Evolutionary conservation across 1,140 invertebrate species (phyloP).

Genomic region (Ceratosolen fusciceps): DNA sequence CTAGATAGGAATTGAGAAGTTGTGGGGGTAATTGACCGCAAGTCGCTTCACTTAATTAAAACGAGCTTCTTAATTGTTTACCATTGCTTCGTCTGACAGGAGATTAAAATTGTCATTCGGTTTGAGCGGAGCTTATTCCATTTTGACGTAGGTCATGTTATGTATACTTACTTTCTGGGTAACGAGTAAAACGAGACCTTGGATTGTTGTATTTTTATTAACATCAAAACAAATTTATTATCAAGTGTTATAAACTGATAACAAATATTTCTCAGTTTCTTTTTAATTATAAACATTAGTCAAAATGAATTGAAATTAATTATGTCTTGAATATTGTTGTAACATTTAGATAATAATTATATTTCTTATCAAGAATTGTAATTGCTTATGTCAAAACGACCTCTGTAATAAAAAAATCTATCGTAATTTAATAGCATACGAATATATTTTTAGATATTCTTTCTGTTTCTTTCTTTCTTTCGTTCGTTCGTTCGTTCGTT

Average conservation of each 20-base stretch:
- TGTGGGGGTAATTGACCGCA: not conserved
- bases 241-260: not conserved
- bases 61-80: constrained; percentile 38
- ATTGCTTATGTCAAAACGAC: too few species aligned
- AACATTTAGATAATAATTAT: too few species aligned
- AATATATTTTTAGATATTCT: too few species aligned
- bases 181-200: not conserved
- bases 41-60: constrained; percentile 6
- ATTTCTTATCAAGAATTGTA: too few species aligned
- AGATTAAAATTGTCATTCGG: constrained; percentile 28
- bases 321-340: too few species aligned
- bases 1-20: not conserved
- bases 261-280: not conserved
- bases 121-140: constrained; percentile 9
- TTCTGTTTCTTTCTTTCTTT: too few species aligned
- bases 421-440: too few species aligned
- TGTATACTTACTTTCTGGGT: not conserved
- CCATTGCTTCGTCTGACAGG: constrained; percentile 1
- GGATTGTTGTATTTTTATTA: not conserved
- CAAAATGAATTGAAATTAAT: not conserved
- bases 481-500: too few species aligned
- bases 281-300: not conserved
- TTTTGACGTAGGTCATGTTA: not conserved
- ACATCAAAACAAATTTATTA: not conserved
- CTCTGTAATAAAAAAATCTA: too few species aligned